Evolutionary conservation across 2,797 vertebrate genomes (phyloP).

Genomic region (Xenops minutus): DNA sequence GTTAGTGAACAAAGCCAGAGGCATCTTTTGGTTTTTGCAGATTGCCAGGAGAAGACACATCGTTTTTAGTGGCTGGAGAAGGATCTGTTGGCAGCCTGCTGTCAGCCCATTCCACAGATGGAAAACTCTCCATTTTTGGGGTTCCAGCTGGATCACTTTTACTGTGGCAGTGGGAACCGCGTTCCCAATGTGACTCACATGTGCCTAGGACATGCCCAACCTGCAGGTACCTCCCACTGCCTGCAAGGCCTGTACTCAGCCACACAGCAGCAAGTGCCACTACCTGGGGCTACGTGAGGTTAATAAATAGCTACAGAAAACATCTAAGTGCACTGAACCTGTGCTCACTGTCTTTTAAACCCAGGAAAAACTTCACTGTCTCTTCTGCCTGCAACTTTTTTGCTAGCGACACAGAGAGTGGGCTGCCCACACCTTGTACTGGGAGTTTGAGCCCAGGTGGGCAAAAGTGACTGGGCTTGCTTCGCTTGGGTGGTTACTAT

Average conservation of each 20-base stretch:
- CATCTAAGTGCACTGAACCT: neutral
- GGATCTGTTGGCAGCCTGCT: neutral
- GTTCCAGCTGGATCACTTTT: neutral
- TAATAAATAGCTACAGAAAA: neutral
- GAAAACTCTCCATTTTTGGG: fast-evolving
- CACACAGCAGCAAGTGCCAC: fast-evolving
- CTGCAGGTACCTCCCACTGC: fast-evolving
- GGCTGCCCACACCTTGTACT: fast-evolving
- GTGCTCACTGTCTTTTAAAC: neutral
- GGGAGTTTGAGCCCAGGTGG: neutral
- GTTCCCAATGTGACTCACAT: fast-evolving
- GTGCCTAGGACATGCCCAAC: neutral
- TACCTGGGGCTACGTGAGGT: neutral
- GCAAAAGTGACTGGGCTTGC: fast-evolving
- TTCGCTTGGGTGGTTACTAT: fast-evolving
- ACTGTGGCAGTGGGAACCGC: neutral
- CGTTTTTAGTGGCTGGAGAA: neutral
- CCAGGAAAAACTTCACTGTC: neutral
- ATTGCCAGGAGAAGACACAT: neutral
- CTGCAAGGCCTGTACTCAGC: fast-evolving
- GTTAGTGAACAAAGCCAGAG: neutral
- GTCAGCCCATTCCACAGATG: neutral
- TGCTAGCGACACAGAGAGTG: fast-evolving
- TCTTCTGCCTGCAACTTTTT: neutral
- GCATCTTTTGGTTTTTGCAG: neutral